phyloP scores from a whole-genome alignment of 2,888 invertebrate genomes.

The Hesperia comma region DNA sequence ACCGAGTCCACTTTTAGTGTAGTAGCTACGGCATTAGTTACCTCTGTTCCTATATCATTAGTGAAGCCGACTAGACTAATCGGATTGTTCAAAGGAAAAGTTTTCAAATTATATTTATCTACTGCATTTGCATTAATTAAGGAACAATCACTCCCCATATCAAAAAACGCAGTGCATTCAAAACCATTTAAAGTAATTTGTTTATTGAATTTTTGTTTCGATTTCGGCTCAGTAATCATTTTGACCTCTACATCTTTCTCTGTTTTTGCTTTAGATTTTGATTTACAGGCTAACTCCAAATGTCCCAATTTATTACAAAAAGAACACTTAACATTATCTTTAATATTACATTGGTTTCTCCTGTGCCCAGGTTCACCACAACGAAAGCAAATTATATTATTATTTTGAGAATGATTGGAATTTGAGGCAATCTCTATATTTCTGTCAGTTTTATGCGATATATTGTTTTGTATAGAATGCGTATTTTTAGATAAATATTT shows the following conservation, averaged over 20 bases:
- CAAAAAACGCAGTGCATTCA: conserved; percentile 42
- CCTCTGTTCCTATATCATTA: conserved; percentile 20
- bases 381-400: conserved; percentile 34
- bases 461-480: background rate
- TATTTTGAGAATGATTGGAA: background rate
- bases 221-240: conserved; percentile 24
- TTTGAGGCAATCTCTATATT: background rate
- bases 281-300: conserved; percentile 41
- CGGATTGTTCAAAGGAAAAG: conserved; percentile 21
- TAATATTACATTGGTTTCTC: conserved; percentile 32
- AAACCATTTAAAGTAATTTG: conserved; percentile 32
- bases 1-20: conserved; percentile 38
- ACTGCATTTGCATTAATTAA: conserved; percentile 38
- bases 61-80: conserved; percentile 39
- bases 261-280: conserved; percentile 38
- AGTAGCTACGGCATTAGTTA: conserved; percentile 13
- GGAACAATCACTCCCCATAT: conserved; percentile 45
- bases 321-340: conserved; percentile 40
- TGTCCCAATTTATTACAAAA: conserved; percentile 43
- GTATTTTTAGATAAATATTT: conserved; percentile 14
- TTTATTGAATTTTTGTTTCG: conserved; percentile 42
- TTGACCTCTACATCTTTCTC: conserved; percentile 44
- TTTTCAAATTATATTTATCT: conserved; percentile 15
- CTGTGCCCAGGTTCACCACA: conserved; percentile 41
- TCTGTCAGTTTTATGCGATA: conserved; percentile 5